These are phyloP conservation scores for Urosaurus nigricauda DNA, from an alignment of 2,797 vertebrate genomes.

Conservation along the genomic window DNA sequence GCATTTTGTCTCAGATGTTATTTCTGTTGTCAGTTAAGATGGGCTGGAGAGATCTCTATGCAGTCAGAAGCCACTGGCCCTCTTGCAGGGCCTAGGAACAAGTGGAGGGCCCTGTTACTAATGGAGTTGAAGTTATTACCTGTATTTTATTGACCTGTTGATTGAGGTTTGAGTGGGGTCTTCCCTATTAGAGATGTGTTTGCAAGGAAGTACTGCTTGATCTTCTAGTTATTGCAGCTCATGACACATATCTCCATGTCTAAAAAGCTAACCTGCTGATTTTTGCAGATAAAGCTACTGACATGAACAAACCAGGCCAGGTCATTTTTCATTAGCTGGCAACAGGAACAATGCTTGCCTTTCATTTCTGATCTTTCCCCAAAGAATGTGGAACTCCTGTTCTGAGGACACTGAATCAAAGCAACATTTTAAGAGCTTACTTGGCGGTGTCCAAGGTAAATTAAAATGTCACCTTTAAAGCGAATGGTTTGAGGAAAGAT, in stretches of 20 bases:
- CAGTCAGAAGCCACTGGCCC: too few species aligned
- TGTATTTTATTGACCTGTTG: too few species aligned
- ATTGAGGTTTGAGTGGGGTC: background rate
- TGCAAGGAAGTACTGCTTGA: conserved; percentile 1
- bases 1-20: too few species aligned
- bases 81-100: too few species aligned
- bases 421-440: background rate
- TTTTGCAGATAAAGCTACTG: background rate
- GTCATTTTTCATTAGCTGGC: background rate
- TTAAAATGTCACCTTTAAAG: conserved; percentile 28
- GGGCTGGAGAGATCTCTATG: too few species aligned
- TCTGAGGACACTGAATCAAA: background rate
- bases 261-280: background rate
- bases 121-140: too few species aligned
- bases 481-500: background rate
- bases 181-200: background rate
- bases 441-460: background rate
- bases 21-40: too few species aligned
- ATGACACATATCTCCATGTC: background rate
- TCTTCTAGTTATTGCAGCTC: background rate
- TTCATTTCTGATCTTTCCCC: background rate
- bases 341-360: background rate
- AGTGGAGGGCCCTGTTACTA: too few species aligned
- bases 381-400: background rate
- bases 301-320: background rate